phyloP scores from a whole-genome alignment of 2,113 vertebrate genomes.

The Lanius collurio region DNA sequence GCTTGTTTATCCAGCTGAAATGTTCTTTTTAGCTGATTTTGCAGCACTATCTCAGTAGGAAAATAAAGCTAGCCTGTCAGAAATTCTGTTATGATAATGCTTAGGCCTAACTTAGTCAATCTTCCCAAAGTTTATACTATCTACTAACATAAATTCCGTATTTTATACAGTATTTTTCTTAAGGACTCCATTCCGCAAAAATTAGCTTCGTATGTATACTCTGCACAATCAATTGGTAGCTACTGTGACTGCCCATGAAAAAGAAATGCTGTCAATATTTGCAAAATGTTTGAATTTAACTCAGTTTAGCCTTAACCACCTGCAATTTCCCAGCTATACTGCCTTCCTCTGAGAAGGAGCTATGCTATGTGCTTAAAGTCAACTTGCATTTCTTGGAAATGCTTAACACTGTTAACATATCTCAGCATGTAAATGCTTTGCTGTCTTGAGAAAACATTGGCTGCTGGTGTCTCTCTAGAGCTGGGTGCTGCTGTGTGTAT shows the following conservation, averaged over 20 bases:
- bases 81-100: background rate
- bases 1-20: background rate
- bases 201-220: background rate
- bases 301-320: background rate
- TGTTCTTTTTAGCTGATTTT: background rate
- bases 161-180: background rate
- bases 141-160: background rate
- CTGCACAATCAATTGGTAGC: background rate
- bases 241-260: background rate
- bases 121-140: background rate
- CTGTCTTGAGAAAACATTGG: background rate
- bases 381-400: background rate
- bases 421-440: background rate
- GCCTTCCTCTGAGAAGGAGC: background rate
- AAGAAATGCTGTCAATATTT: background rate
- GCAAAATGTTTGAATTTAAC: background rate
- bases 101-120: background rate
- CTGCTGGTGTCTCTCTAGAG: background rate
- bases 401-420: background rate
- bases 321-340: background rate
- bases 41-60: background rate
- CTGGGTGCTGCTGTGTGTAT: background rate
- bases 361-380: background rate
- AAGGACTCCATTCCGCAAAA: background rate
- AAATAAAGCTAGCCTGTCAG: background rate